These are phyloP conservation scores for Scortum barcoo DNA, from an alignment of 2,113 vertebrate species.

Conservation along the genomic window DNA sequence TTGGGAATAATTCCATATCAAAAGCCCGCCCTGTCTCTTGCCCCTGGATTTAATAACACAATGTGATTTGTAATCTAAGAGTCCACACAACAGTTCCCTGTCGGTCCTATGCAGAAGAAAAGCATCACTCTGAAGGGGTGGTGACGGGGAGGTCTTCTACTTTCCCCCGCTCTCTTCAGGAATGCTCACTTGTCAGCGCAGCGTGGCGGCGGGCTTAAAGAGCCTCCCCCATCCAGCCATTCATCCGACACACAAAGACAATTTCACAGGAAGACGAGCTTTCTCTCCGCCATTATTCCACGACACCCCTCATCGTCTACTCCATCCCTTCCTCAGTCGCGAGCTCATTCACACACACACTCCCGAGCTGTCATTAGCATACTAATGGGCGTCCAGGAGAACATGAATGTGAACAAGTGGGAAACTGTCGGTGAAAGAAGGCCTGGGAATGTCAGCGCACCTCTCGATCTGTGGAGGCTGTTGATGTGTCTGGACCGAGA, in stretches of 20 bases:
- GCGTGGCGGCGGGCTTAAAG: constrained; percentile 52
- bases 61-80: constrained; percentile 49
- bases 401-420: constrained; percentile 64
- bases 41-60: constrained; percentile 41
- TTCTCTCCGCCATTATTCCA: constrained; percentile 45
- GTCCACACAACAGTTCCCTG: constrained; percentile 42
- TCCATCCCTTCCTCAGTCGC: background rate
- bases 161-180: constrained; percentile 32
- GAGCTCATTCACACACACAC: constrained; percentile 35
- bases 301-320: constrained; percentile 16
- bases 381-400: constrained; percentile 68
- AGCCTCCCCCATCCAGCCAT: constrained; percentile 51
- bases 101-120: constrained; percentile 33
- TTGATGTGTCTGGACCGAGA: constrained; percentile 10
- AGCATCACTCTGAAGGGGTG: constrained; percentile 9
- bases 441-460: constrained; percentile 62
- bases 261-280: constrained; percentile 75
- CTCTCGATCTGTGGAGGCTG: background rate
- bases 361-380: constrained; percentile 76
- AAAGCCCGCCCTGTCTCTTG: constrained; percentile 25
- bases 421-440: constrained; percentile 46
- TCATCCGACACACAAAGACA: constrained; percentile 79
- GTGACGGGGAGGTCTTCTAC: constrained; percentile 27
- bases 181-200: constrained; percentile 77
- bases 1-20: constrained; percentile 16